These are phyloP conservation scores for Otocyon megalotis DNA, from an alignment of 2,113 vertebrate species.

Conservation along the genomic window DNA sequence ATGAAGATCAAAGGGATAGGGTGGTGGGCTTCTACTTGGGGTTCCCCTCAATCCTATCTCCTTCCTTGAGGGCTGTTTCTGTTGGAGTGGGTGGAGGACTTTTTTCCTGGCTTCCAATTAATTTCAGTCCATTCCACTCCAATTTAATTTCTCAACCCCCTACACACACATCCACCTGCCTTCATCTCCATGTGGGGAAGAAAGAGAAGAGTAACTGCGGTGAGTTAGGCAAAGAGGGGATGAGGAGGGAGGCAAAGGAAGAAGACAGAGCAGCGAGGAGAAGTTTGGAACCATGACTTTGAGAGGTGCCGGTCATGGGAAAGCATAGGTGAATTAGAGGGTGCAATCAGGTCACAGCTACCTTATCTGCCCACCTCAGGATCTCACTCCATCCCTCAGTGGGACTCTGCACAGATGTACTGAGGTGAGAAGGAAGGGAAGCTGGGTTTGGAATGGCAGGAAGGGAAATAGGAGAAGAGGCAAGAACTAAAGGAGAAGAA, in stretches of 20 bases:
- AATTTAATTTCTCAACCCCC: background rate
- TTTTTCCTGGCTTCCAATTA: background rate
- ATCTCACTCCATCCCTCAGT: background rate
- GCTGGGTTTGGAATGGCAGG: background rate
- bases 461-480: background rate
- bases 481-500: background rate
- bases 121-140: background rate
- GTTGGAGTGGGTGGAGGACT: background rate
- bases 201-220: background rate
- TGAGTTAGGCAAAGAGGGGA: background rate
- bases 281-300: background rate
- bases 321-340: background rate
- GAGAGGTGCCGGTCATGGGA: background rate
- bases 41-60: background rate
- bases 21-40: background rate
- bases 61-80: background rate
- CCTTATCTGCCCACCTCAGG: background rate
- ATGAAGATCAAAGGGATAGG: background rate
- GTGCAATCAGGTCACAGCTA: background rate
- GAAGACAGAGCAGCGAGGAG: background rate
- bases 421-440: background rate
- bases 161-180: background rate
- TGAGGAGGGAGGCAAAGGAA: background rate
- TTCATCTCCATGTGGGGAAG: background rate
- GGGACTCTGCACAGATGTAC: background rate